Percentiles rank a stretch among this genome's conserved stretches.
These are phyloP conservation scores for Glomeris maerens DNA, from an alignment of 1,140 invertebrate genomes.

Conservation along the genomic window DNA sequence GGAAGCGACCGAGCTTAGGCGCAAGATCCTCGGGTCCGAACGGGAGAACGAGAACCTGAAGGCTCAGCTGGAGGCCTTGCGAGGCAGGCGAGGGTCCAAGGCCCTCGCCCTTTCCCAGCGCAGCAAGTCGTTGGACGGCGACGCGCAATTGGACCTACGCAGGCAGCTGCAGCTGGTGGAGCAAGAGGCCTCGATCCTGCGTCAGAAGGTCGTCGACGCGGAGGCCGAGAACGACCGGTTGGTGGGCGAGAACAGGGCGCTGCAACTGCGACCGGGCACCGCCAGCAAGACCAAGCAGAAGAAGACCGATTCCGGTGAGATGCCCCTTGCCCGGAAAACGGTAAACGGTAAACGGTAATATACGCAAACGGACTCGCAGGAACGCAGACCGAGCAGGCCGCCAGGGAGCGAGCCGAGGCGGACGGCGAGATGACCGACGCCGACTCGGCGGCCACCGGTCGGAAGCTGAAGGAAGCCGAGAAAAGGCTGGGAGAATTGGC, in stretches of 20 bases:
- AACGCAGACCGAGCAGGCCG: too few relatives aligned
- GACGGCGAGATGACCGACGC: conserved; percentile 19
- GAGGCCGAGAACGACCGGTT: conserved; percentile 61
- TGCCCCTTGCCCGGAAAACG: conserved; percentile 22
- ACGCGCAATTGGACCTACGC: conserved; percentile 46
- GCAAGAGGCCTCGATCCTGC: conserved; percentile 50
- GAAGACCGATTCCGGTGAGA: conserved; percentile 25
- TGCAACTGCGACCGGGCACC: conserved; percentile 27
- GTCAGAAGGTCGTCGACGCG: conserved; percentile 44
- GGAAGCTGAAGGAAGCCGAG: too few relatives aligned
- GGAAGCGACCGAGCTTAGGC: conserved; percentile 53
- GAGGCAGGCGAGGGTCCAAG: conserved; percentile 30
- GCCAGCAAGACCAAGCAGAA: too few relatives aligned
- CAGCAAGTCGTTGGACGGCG: conserved; percentile 38
- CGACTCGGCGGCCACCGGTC: conserved; percentile 23
- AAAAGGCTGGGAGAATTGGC: conserved; percentile 10
- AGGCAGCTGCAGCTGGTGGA: conserved; percentile 55
- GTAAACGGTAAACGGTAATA: too few relatives aligned
- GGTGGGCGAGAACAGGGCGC: conserved; percentile 50
- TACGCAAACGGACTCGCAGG: too few relatives aligned
- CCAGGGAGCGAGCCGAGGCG: too few relatives aligned
- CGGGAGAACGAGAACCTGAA: conserved; percentile 58
- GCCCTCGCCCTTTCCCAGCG: conserved; percentile 22
- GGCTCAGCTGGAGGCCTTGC: conserved; percentile 46
- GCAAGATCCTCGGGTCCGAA: conserved; percentile 68